phyloP scores from a whole-genome alignment of 2,113 vertebrate species.

The Aptenodytes forsteri region DNA sequence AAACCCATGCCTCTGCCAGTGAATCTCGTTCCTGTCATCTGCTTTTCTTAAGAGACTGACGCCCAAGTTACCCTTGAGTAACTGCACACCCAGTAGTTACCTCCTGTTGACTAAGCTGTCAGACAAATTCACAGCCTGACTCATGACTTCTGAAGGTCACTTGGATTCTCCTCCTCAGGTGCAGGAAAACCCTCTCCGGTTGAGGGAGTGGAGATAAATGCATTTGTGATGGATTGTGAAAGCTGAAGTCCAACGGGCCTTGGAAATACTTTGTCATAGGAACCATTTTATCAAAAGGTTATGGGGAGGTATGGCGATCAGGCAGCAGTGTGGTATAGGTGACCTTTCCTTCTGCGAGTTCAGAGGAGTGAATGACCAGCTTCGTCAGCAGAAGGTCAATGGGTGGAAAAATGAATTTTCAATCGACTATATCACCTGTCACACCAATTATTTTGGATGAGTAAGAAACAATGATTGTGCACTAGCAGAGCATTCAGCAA shows the following conservation, averaged over 20 bases:
- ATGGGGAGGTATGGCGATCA: not conserved
- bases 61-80: not conserved
- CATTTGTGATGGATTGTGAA: not conserved
- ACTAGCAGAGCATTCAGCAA: not conserved
- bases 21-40: not conserved
- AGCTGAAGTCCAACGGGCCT: not conserved
- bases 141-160: not conserved
- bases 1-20: accelerated
- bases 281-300: not conserved
- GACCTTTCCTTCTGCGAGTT: not conserved
- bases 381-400: not conserved
- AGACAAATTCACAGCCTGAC: not conserved
- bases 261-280: not conserved
- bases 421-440: not conserved
- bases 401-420: not conserved
- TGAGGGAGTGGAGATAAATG: not conserved
- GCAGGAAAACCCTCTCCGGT: not conserved
- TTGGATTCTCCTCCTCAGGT: not conserved
- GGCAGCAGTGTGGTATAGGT: not conserved
- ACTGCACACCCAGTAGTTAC: accelerated
- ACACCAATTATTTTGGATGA: not conserved
- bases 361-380: not conserved
- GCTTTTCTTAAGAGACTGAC: not conserved
- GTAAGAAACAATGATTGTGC: not conserved
- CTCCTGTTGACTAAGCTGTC: not conserved